Percentiles rank a stretch among this genome's conserved stretches.
These are phyloP conservation scores for Bombus sylvicola DNA, from an alignment of 1,140 invertebrate species.

Conservation along the genomic window DNA sequence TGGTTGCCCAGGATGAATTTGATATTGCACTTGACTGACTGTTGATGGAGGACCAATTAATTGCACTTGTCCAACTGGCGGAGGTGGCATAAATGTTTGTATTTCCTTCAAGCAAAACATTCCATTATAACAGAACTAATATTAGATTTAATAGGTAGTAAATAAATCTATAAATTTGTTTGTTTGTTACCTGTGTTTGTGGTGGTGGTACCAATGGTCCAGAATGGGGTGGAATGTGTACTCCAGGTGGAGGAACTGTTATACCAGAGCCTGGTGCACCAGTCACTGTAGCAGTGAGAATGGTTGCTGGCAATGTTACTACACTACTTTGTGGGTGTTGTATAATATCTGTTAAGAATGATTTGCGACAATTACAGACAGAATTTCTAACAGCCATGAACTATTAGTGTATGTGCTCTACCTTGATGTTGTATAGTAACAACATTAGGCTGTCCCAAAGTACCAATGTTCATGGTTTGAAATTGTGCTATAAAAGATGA, in stretches of 20 bases:
- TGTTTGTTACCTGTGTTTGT: conserved; percentile 76
- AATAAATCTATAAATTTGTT: not conserved
- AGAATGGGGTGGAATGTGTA: conserved; percentile 78
- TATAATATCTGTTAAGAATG: conserved; percentile 75
- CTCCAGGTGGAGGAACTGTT: conserved; percentile 76
- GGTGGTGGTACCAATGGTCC: conserved; percentile 77
- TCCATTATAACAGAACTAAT: conserved; percentile 3
- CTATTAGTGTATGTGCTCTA: conserved; percentile 58
- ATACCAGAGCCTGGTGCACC: conserved; percentile 75
- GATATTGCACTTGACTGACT: conserved; percentile 81
- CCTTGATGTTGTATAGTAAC: conserved; percentile 82
- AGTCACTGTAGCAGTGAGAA: conserved; percentile 80
- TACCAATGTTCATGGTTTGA: conserved; percentile 82
- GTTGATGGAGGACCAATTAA: conserved; percentile 79
- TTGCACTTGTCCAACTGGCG: conserved; percentile 78
- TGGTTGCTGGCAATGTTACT: conserved; percentile 79
- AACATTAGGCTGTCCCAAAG: conserved; percentile 80
- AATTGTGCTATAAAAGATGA: conserved; percentile 77
- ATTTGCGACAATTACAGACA: conserved; percentile 31
- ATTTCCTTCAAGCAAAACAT: conserved; percentile 71
- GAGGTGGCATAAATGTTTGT: conserved; percentile 78
- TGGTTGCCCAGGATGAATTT: conserved; percentile 80
- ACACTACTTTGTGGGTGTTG: conserved; percentile 81
- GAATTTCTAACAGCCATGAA: conserved; percentile 31
- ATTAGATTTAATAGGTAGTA: not conserved